Conservation (phyloP, 2,888 invertebrate genomes). For the Palloptera scutellata region DNA sequence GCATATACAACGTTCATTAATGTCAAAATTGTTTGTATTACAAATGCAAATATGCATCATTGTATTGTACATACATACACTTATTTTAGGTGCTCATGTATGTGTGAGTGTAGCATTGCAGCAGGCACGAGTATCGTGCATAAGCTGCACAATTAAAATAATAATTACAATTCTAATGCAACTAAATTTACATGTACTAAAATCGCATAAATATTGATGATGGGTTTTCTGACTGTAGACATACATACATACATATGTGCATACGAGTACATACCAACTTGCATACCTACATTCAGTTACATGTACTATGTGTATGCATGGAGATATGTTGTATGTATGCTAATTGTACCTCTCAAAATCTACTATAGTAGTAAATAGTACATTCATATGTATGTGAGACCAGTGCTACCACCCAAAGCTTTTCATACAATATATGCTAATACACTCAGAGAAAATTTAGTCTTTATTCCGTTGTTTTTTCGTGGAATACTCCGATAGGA, state of each 20-base stretch:
- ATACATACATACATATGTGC: constrained; percentile 1
- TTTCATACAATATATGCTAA: neutral
- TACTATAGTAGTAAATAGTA: too few relatives aligned
- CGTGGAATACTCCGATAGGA: too few relatives aligned
- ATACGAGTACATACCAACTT: neutral
- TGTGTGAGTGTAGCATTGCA: neutral
- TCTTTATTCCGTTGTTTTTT: too few relatives aligned
- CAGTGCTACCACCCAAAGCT: neutral
- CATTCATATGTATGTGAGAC: too few relatives aligned
- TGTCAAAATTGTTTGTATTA: neutral
- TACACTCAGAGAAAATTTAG: neutral
- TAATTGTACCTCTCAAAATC: too few relatives aligned
- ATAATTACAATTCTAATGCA: constrained; percentile 62
- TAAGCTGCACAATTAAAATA: constrained; percentile 57
- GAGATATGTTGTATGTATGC: neutral
- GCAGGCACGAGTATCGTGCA: neutral
- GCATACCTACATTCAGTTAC: neutral
- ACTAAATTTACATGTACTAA: constrained; percentile 46
- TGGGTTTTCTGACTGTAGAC: constrained; percentile 15
- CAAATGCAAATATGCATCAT: neutral
- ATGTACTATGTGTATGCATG: neutral
- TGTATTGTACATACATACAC: neutral
- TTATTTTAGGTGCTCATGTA: neutral
- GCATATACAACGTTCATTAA: neutral
- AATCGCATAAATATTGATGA: constrained; percentile 31